phyloP scores from a whole-genome alignment of 1,140 invertebrate genomes.

The Zaprionus capensis region DNA sequence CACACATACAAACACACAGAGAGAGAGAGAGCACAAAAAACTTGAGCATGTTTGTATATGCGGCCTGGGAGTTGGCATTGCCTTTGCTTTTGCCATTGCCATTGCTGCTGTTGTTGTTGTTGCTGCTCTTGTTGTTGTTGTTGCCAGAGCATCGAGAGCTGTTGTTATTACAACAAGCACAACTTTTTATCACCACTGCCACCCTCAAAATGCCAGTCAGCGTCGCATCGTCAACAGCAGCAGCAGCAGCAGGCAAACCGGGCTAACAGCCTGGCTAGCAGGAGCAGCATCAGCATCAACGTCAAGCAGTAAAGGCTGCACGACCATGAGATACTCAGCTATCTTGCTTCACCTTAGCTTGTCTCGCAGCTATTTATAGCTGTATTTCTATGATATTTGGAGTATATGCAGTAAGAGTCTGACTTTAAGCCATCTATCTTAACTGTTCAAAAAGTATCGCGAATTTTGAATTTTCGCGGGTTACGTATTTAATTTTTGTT shows the following conservation, averaged over 20 bases:
- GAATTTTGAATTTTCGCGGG: no score
- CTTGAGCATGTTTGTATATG: conserved; percentile 55
- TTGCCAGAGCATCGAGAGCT: conserved; percentile 58
- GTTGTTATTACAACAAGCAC: conserved; percentile 78
- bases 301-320: neutral
- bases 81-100: conserved; percentile 1
- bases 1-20: conserved; percentile 13
- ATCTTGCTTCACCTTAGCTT: neutral
- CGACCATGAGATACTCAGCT: neutral
- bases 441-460: neutral
- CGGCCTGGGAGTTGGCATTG: conserved; percentile 49
- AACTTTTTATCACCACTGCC: conserved; percentile 79
- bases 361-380: neutral
- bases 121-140: conserved; percentile 8
- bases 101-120: conserved; percentile 7
- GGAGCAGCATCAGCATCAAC: conserved; percentile 38
- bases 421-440: neutral
- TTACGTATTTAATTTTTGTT: no score
- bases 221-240: conserved; percentile 72
- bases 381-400: neutral
- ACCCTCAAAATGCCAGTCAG: conserved; percentile 79
- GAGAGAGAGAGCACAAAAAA: conserved; percentile 22
- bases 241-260: conserved; percentile 27
- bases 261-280: conserved; percentile 25
- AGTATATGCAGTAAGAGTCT: no score